These are phyloP conservation scores for Syngnathus rostellatus DNA, from an alignment of 2,797 vertebrate species.

Conservation along the genomic window DNA sequence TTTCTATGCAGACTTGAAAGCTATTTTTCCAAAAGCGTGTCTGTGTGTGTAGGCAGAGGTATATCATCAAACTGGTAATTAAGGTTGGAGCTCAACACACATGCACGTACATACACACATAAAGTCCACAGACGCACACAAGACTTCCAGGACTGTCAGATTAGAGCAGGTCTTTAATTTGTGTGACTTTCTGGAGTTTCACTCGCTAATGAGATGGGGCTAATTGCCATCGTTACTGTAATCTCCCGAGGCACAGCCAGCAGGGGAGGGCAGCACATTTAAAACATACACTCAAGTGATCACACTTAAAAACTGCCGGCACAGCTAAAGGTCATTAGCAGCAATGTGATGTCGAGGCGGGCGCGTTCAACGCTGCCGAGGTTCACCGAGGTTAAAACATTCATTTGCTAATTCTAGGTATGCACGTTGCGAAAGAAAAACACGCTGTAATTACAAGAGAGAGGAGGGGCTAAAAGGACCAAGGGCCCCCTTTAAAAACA, in stretches of 20 bases:
- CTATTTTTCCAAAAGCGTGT: slow-evolving; percentile 5
- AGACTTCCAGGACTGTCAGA: slow-evolving; percentile 57
- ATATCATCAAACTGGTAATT: slow-evolving; percentile 67
- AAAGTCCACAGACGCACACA: slow-evolving; percentile 22
- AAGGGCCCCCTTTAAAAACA: slow-evolving; percentile 25
- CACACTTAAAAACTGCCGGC: slow-evolving; percentile 68
- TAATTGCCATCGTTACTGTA: slow-evolving; percentile 78
- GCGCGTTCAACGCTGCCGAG: slow-evolving; percentile 44
- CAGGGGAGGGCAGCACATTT: slow-evolving; percentile 60
- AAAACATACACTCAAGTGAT: slow-evolving; percentile 65
- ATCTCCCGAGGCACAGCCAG: slow-evolving; percentile 58
- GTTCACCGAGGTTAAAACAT: slow-evolving; percentile 69
- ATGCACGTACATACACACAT: slow-evolving; percentile 10
- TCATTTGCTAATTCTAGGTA: slow-evolving; percentile 69
- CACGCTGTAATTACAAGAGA: slow-evolving; percentile 64
- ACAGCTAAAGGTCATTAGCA: slow-evolving; percentile 71
- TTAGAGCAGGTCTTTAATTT: slow-evolving; percentile 63
- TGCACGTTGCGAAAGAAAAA: slow-evolving; percentile 68
- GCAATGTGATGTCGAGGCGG: slow-evolving; percentile 53
- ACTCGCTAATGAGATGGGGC: slow-evolving; percentile 72
- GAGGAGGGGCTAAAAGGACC: neutral
- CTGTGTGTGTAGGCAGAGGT: slow-evolving; percentile 28
- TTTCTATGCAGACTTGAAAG: neutral
- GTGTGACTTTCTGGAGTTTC: slow-evolving; percentile 65
- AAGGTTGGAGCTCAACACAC: slow-evolving; percentile 36